Evolutionary conservation across 2,113 vertebrate genomes (phyloP), one percentile per base, ranked within the genome.

Genomic region (Phylloscopus whistleri): DNA sequence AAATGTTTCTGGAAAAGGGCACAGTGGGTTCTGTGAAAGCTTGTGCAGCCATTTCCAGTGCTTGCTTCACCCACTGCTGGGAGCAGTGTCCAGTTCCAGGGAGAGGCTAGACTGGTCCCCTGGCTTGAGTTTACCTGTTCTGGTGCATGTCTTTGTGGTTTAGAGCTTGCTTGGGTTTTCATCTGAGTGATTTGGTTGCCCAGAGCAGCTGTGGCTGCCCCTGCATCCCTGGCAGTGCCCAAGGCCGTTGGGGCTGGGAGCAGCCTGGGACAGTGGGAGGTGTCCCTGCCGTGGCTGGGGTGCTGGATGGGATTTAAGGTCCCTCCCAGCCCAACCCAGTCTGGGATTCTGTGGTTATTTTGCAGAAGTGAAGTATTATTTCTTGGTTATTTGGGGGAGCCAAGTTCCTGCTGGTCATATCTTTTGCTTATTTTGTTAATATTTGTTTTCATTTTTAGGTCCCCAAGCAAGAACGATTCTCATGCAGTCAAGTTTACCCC

Each of bases 401-500:
- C 6, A 37, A 31, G 23, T 43, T 89, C 13, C 41, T 79, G 12
- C 14, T 49, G 49, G 3, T 84, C 76, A 48, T 10, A n/a, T 30
- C 8, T 66, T 27, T 70, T 72, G 63, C 21, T 62, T 67, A 41
- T 12, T 51, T 79, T 88, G 46, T 67, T 95, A 44, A 87, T 56
- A 26, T 31, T 81, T 90, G 28, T 95, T 96, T 95, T 21, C 22
- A 48, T 22, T 94, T 92, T 67, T 94, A 99, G 99, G 99, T 97
- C 99, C 99, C 16, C 99, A 99, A 94, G 99, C 99, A 87, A 99
- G 99, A 96, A 99, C 99, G 14, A 99, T 99, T 96, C 99, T 99
- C 91, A 99, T 99, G 99, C 99, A 99, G 97, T 99, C 99, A 89
- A 99, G 99, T 98, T 99, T 99, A 98, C 99, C 99, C 93, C 99